Evolutionary conservation across 1,140 invertebrate genomes (phyloP), one percentile per base, ranked within the genome.

Genomic region (Vanessa atalanta): DNA sequence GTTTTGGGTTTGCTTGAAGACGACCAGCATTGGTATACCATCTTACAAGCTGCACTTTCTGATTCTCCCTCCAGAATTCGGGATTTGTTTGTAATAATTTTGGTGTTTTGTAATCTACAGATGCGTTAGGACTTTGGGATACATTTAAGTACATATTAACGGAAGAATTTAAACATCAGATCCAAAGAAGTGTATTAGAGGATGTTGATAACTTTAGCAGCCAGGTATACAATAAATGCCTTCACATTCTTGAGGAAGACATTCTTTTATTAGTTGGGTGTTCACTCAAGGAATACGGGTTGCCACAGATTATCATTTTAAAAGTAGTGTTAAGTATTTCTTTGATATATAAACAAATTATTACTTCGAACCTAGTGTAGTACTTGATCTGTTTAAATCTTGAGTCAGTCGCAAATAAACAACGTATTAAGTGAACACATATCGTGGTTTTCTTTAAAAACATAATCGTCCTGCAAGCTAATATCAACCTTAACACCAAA

Each of bases 1-100:
- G 74, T 53, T 6, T 48, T 61, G n/a, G n/a, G 47, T 23, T 65
- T 81, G 31, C 67, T 81, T n/a, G 77, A 75, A 68, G 50, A 70
- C 31, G 80, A 81, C 70, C 31, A 72, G 13, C 75, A 81, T 61
- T 81, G 73, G 75, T 66, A 76, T 64, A 65, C 63, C 23, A 43
- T 75, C 67, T 26, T 80, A 51, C 43, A 26, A 64, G 31, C 73
- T 47, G 16, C 23, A 26, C 37, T 66, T 50, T 47, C 37, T 50
- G 8, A 66, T 14, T 47, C 16, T 66, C 48, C 63, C 48, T 20
- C 15, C 7, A 43, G 67, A 3, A 55, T 71, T 16, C 37, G 73
- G 12, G 47, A 70, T 68, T 78, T 74, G 37, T 69, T 72, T 70
- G 68, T 47, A 47, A 47, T 69, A 47, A 68, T 71, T 31, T 50